Evolutionary conservation across 2,888 invertebrate species (phyloP).

Genomic region (Phaedon cochleariae): DNA sequence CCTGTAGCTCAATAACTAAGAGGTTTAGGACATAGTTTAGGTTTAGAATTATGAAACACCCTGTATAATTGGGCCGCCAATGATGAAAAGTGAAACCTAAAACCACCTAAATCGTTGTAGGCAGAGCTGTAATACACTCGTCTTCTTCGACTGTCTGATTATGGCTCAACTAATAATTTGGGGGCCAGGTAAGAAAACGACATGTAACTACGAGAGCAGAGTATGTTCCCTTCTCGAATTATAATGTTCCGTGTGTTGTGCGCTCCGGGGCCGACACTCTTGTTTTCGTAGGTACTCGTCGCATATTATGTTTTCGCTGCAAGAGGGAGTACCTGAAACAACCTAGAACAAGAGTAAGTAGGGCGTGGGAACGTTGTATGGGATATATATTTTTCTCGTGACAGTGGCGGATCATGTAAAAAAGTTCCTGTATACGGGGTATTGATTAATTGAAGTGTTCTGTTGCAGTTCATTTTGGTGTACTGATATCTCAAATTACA

Average conservation of each 20-base stretch:
- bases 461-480: too few species aligned
- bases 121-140: not conserved
- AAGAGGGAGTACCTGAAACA: conserved; percentile 27
- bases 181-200: not conserved
- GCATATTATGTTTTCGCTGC: conserved; percentile 18
- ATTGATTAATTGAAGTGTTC: too few species aligned
- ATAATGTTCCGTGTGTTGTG: not conserved
- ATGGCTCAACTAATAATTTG: not conserved
- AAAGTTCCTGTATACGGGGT: conserved; percentile 3
- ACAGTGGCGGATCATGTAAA: conserved; percentile 8
- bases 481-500: too few species aligned
- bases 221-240: not conserved
- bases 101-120: not conserved
- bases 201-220: not conserved
- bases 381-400: not conserved
- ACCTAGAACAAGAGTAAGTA: conserved; percentile 21
- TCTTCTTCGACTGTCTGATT: not conserved
- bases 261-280: conserved; percentile 25
- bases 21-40: too few species aligned
- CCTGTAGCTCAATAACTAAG: too few species aligned
- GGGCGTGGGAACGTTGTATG: conserved; percentile 26
- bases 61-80: too few species aligned
- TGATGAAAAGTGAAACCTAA: not conserved
- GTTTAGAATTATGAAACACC: too few species aligned
- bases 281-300: conserved; percentile 29